Conservation (phyloP, 2,797 vertebrate species). For the Trematomus bernacchii region DNA sequence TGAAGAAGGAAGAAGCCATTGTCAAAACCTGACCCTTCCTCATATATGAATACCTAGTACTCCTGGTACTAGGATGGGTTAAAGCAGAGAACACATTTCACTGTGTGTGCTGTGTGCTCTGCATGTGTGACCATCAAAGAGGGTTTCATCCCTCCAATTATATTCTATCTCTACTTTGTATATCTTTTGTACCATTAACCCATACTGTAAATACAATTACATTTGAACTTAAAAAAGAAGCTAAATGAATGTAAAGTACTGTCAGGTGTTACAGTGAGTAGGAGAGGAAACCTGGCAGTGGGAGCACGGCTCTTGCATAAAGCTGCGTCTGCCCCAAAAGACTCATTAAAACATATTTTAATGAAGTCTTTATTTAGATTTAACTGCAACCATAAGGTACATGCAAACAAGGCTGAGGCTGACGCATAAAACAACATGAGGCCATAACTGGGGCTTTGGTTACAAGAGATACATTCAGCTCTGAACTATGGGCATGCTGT, state of each 20-base stretch:
- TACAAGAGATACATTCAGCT: background rate
- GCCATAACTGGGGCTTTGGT: constrained; percentile 13
- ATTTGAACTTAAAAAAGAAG: background rate
- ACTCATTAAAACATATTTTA: constrained; percentile 25
- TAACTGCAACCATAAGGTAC: constrained; percentile 21
- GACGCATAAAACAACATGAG: constrained; percentile 15
- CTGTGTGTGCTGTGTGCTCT: too few relatives aligned
- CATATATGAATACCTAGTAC: background rate
- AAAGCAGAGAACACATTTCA: too few relatives aligned
- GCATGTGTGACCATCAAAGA: too few relatives aligned
- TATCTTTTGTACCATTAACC: background rate
- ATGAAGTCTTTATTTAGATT: constrained; percentile 34
- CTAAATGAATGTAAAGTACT: background rate
- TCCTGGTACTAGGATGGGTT: too few relatives aligned
- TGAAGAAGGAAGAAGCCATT: constrained; percentile 7
- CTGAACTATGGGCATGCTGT: background rate
- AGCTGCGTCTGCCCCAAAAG: constrained; percentile 16
- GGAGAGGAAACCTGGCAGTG: constrained; percentile 6
- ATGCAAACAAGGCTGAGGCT: constrained; percentile 10
- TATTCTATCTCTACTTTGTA: too few relatives aligned
- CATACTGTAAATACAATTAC: background rate
- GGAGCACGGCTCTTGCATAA: constrained; percentile 7
- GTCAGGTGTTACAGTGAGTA: background rate
- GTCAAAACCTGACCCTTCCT: background rate
- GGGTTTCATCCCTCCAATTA: too few relatives aligned